phyloP scores from a whole-genome alignment of 2,797 vertebrate genomes.

The Saxicola maurus region DNA sequence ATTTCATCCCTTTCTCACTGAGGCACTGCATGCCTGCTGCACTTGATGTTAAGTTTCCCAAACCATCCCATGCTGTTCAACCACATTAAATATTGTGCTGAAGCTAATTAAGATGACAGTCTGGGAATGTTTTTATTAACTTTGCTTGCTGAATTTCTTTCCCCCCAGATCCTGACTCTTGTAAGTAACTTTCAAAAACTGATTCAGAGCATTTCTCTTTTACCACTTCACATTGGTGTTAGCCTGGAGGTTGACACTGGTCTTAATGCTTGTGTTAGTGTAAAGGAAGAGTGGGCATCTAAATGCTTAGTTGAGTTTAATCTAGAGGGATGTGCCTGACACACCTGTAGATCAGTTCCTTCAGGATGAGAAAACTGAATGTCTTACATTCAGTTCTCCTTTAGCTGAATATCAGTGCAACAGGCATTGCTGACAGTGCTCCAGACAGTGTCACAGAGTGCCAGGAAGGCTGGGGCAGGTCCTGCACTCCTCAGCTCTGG shows the following conservation, averaged over 20 bases:
- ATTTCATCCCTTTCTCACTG: not conserved
- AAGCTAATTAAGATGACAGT: conserved; percentile 47
- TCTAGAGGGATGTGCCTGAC: not conserved
- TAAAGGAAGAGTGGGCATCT: not conserved
- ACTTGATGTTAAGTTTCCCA: not conserved
- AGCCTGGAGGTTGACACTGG: not conserved
- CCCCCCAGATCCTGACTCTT: not conserved
- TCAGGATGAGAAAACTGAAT: not conserved
- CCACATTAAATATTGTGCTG: conserved; percentile 39
- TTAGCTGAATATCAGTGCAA: not conserved
- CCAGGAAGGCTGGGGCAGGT: not conserved
- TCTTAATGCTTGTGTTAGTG: not conserved
- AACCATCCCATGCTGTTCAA: conserved; percentile 45
- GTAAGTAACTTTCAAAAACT: not conserved
- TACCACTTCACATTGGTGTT: not conserved
- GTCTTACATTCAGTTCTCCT: not conserved
- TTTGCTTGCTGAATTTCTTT: conserved; percentile 22
- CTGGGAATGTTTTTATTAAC: conserved; percentile 43
- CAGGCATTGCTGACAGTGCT: not conserved
- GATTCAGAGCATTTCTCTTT: not conserved
- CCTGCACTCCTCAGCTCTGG: not conserved
- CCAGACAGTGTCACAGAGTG: not conserved
- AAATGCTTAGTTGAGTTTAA: not conserved
- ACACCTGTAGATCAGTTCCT: not conserved
- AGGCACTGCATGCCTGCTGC: not conserved